Percentiles rank a stretch among this genome's conserved stretches.
Conservation (phyloP, 2,888 invertebrate species). For the Byasa hedistus region DNA sequence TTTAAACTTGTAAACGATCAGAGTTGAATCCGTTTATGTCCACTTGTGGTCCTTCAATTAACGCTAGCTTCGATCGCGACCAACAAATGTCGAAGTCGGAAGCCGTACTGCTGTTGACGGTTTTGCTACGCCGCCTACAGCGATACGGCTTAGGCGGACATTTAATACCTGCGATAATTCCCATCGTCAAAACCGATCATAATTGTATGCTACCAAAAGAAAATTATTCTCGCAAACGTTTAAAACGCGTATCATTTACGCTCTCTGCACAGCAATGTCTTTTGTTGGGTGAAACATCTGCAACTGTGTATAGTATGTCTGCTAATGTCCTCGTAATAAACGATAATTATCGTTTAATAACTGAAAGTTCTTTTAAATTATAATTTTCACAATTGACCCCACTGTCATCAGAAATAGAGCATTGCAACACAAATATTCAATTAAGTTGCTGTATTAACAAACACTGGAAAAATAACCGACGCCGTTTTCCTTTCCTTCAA, state of each 20-base stretch:
- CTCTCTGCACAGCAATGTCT: slow-evolving; percentile 61
- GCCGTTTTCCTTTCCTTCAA: slow-evolving; percentile 44
- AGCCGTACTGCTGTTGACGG: slow-evolving; percentile 22
- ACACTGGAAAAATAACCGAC: slow-evolving; percentile 50
- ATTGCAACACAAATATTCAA: slow-evolving; percentile 31
- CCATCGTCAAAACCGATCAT: slow-evolving; percentile 23
- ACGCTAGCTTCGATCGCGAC: slow-evolving; percentile 14
- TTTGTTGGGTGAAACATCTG: slow-evolving; percentile 35
- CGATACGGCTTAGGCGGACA: slow-evolving; percentile 4
- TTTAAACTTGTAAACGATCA: neutral
- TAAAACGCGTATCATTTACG: slow-evolving; percentile 43
- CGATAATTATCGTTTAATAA: slow-evolving; percentile 7
- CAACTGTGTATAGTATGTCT: slow-evolving; percentile 33
- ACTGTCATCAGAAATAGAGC: slow-evolving; percentile 29
- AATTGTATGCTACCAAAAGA: slow-evolving; percentile 29
- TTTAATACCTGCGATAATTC: slow-evolving; percentile 16
- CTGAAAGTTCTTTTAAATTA: neutral
- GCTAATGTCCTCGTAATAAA: slow-evolving; percentile 29
- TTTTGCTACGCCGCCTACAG: slow-evolving; percentile 8
- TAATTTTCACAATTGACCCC: slow-evolving; percentile 4
- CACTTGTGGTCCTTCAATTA: slow-evolving; percentile 13
- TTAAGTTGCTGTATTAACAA: slow-evolving; percentile 32
- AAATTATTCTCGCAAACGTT: slow-evolving; percentile 30
- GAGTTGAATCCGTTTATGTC: slow-evolving; percentile 18
- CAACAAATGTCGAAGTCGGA: slow-evolving; percentile 19